phyloP scores from a whole-genome alignment of 2,113 vertebrate genomes.

The Myrmecophaga tridactyla region DNA sequence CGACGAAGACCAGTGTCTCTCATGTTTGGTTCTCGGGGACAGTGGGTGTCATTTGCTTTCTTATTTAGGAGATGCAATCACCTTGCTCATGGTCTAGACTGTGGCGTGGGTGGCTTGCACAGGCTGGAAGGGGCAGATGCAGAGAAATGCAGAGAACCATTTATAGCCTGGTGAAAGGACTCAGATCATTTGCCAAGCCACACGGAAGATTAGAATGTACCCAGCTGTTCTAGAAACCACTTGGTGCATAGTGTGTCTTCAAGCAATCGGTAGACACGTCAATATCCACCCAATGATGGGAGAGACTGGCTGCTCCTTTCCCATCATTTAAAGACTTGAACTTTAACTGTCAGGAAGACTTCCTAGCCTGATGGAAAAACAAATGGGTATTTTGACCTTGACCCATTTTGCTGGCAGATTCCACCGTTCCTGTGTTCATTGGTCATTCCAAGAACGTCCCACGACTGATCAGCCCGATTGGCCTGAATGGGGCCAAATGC shows the following conservation, averaged over 20 bases:
- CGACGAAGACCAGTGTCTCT: rapidly evolving
- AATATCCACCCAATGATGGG: too few species aligned
- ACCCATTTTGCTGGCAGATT: neutral
- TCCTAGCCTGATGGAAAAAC: neutral
- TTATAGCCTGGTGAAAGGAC: too few species aligned
- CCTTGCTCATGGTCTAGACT: neutral
- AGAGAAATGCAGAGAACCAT: neutral
- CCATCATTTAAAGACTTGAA: neutral
- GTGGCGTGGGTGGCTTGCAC: too few species aligned
- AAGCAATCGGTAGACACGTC: rapidly evolving
- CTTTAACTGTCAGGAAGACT: neutral
- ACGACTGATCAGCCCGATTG: neutral
- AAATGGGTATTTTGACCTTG: neutral
- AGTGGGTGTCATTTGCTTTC: neutral
- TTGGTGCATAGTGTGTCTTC: rapidly evolving
- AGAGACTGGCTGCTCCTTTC: neutral
- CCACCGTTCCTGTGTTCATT: neutral
- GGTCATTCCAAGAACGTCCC: neutral
- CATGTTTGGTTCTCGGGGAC: neutral
- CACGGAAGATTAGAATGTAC: neutral
- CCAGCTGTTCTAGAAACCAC: neutral
- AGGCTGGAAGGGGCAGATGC: neutral
- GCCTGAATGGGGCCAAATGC: neutral
- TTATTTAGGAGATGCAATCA: neutral
- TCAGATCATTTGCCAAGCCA: neutral